These are phyloP conservation scores for Engraulis encrasicolus DNA, from an alignment of 2,113 vertebrate species.

Conservation along the genomic window DNA sequence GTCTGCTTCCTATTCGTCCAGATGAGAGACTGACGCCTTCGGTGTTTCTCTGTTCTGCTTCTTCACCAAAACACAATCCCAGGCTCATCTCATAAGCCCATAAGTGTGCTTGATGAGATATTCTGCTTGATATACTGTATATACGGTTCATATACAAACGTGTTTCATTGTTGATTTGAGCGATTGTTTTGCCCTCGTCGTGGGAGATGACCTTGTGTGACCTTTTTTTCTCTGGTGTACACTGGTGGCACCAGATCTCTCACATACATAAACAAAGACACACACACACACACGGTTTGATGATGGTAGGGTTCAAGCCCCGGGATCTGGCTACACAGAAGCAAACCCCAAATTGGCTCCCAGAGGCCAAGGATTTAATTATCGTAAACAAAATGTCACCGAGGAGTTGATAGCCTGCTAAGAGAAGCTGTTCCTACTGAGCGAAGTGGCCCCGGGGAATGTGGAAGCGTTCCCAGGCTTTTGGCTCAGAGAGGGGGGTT, in stretches of 20 bases:
- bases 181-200: background rate
- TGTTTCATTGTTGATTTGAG: background rate
- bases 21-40: background rate
- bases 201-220: background rate
- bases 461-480: conserved; percentile 8
- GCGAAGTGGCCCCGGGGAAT: background rate
- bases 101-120: background rate
- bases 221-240: too few species aligned
- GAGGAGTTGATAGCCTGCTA: background rate
- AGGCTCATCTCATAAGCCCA: background rate
- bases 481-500: background rate
- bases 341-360: conserved; percentile 10
- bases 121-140: background rate
- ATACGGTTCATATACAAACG: background rate
- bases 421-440: background rate
- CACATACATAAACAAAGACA: too few species aligned
- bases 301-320: background rate
- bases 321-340: background rate
- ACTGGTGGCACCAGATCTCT: background rate
- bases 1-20: background rate
- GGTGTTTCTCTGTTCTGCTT: background rate
- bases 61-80: background rate
- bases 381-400: conserved; percentile 11
- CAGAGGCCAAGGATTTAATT: conserved; percentile 3
- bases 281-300: too few species aligned